phyloP scores from a whole-genome alignment of 2,888 invertebrate genomes.

The Baccha elongata region DNA sequence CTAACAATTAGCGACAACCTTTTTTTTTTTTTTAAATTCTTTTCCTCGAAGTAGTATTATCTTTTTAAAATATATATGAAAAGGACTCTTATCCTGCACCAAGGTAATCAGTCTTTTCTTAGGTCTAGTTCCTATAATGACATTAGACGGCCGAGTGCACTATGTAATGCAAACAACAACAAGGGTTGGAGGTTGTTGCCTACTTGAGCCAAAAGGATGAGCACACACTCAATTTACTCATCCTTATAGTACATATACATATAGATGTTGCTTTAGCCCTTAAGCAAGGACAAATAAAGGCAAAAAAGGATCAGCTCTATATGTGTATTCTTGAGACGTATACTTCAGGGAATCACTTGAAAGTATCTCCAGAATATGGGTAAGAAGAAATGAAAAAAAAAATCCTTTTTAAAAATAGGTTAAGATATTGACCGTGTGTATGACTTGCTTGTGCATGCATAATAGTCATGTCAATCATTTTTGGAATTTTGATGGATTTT shows the following conservation, averaged over 20 bases:
- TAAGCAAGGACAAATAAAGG: constrained; percentile 49
- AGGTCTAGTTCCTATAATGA: constrained; percentile 39
- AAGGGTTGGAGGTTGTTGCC: constrained; percentile 21
- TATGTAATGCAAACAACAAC: constrained; percentile 58
- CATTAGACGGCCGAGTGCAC: constrained; percentile 57
- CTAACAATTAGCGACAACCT: constrained; percentile 50
- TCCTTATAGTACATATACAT: background rate
- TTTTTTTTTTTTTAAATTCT: constrained; percentile 15
- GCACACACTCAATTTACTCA: constrained; percentile 50
- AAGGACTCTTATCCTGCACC: constrained; percentile 21
- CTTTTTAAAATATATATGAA: constrained; percentile 2
- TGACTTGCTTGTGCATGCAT: constrained; percentile 29
- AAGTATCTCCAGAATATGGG: background rate
- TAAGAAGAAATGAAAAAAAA: background rate
- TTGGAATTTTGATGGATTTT: constrained; percentile 12
- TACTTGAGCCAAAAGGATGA: constrained; percentile 36
- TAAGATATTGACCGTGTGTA: constrained; percentile 58
- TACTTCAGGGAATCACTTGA: constrained; percentile 29
- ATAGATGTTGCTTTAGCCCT: constrained; percentile 31
- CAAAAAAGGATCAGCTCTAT: constrained; percentile 63
- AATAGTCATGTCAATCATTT: constrained; percentile 39
- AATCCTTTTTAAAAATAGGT: constrained; percentile 22
- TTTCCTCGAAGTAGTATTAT: background rate
- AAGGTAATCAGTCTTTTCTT: constrained; percentile 63
- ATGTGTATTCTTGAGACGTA: constrained; percentile 67